These are phyloP conservation scores for Lasioglossum vierecki DNA, from an alignment of 2,888 invertebrate genomes.

Conservation along the genomic window DNA sequence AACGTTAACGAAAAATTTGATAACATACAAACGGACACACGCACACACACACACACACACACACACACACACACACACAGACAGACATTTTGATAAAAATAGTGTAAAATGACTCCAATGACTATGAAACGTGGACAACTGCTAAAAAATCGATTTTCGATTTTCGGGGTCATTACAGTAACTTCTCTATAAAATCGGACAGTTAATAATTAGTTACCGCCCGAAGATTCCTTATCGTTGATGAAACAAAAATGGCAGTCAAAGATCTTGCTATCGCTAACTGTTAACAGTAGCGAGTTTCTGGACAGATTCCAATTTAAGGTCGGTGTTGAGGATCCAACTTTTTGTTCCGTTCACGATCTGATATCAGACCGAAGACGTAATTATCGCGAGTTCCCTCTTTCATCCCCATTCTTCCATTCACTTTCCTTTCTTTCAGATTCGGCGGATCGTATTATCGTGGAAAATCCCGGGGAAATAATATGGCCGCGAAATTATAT, in stretches of 20 bases:
- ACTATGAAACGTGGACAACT: too few species aligned
- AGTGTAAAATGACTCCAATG: too few species aligned
- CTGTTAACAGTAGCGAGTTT: constrained; percentile 63
- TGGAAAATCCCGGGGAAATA: constrained; percentile 33
- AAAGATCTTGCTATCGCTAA: constrained; percentile 24
- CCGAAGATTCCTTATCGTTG: constrained; percentile 35
- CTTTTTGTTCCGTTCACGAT: constrained; percentile 46
- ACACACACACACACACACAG: too few species aligned
- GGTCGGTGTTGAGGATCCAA: constrained; percentile 52
- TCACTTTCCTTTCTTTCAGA: not conserved
- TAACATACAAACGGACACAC: too few species aligned
- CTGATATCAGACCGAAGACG: constrained; percentile 35
- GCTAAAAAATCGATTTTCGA: too few species aligned
- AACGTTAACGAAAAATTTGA: too few species aligned
- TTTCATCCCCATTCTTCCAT: not conserved
- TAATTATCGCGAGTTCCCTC: constrained; percentile 50
- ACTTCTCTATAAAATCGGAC: too few species aligned
- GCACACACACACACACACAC: too few species aligned
- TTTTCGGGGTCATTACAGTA: too few species aligned
- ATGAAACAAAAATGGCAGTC: constrained; percentile 45
- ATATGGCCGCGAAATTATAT: constrained; percentile 32
- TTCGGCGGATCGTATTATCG: constrained; percentile 36
- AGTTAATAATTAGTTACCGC: too few species aligned
- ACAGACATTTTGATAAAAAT: too few species aligned
- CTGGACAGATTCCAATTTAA: constrained; percentile 62